Percentiles rank a stretch among this genome's conserved stretches.
These are phyloP conservation scores for Plectrocnemia conspersa DNA, from an alignment of 1,140 invertebrate species.

Conservation along the genomic window DNA sequence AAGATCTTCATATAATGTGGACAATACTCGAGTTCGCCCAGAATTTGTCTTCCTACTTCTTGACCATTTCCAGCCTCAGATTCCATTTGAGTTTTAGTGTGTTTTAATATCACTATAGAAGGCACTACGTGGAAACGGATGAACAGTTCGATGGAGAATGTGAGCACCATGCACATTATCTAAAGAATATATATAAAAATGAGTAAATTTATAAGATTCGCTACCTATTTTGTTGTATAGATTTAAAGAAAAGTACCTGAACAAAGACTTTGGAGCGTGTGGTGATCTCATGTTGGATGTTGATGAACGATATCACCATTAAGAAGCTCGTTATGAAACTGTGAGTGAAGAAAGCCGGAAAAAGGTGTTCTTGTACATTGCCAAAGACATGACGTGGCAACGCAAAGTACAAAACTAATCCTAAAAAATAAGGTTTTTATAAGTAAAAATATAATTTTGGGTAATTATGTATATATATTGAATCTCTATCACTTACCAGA, in stretches of 20 bases:
- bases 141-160: constrained; percentile 64
- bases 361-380: constrained; percentile 76
- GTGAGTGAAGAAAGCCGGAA: constrained; percentile 77
- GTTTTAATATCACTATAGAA: constrained; percentile 60
- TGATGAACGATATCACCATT: constrained; percentile 62
- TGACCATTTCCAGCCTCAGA: constrained; percentile 63
- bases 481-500: constrained; percentile 60
- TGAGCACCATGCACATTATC: constrained; percentile 60
- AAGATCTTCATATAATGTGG: constrained; percentile 66
- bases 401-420: constrained; percentile 75
- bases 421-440: constrained; percentile 47
- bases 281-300: constrained; percentile 19
- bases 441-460: not conserved
- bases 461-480: constrained; percentile 14
- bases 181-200: too few relatives aligned
- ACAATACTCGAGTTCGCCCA: constrained; percentile 62
- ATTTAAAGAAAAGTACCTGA: constrained; percentile 25
- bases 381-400: constrained; percentile 78
- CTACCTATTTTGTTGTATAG: not conserved
- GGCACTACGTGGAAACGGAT: constrained; percentile 66
- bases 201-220: constrained; percentile 14
- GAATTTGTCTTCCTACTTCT: constrained; percentile 63
- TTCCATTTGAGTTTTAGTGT: constrained; percentile 65
- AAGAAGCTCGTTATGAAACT: constrained; percentile 69
- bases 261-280: constrained; percentile 15